Evolutionary conservation across 2,888 invertebrate genomes (phyloP).

Genomic region (Amiota minor): DNA sequence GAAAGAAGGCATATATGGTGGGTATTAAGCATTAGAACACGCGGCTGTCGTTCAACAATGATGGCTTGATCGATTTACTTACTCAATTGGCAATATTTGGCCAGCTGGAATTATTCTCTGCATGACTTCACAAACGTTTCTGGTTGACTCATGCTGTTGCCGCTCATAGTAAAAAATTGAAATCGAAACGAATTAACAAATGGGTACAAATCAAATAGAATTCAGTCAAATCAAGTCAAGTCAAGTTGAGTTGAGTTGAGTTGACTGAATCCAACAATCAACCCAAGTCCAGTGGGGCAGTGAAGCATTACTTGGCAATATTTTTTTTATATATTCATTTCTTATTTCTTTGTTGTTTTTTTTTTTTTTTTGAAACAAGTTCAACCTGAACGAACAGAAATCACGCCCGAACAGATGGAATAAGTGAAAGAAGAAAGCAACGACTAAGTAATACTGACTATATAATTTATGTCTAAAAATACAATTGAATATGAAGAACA

Average conservation of each 20-base stretch:
- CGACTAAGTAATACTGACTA: neutral
- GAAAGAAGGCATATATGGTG: too few relatives aligned
- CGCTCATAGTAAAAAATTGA: neutral
- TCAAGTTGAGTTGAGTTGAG: neutral
- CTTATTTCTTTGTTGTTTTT: too few relatives aligned
- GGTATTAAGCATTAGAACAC: too few relatives aligned
- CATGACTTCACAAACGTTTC: constrained; percentile 4
- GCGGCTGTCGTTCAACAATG: too few relatives aligned
- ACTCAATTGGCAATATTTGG: neutral
- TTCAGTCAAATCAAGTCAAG: neutral
- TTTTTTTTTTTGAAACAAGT: neutral
- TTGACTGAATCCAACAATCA: too few relatives aligned
- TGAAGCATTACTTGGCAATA: neutral
- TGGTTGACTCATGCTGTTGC: neutral
- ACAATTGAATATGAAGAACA: neutral
- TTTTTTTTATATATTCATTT: too few relatives aligned
- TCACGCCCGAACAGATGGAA: neutral
- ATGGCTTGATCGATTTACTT: too few relatives aligned
- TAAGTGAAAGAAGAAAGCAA: neutral
- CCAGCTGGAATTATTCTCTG: neutral
- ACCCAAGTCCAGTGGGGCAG: neutral
- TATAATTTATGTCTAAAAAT: neutral
- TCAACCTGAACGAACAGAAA: neutral
- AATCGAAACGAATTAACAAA: too few relatives aligned
- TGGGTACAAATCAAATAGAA: neutral